Percentiles rank a stretch among this genome's conserved stretches.
These are phyloP conservation scores for Apis dorsata DNA, from an alignment of 1,140 invertebrate species.

Conservation along the genomic window DNA sequence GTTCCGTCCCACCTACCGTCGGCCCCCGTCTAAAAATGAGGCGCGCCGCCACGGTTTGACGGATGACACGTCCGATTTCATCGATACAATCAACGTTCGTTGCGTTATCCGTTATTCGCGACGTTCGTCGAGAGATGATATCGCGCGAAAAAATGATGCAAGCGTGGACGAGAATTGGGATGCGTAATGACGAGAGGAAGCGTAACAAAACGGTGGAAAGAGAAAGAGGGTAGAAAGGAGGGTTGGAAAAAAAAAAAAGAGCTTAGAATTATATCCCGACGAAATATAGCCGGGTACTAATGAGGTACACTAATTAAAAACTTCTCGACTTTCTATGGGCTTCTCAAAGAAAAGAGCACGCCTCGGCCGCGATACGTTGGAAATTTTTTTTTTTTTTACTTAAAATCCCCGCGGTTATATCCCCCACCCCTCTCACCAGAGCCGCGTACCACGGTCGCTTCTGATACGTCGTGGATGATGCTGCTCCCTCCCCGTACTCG, in stretches of 20 bases:
- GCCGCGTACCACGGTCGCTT: background rate
- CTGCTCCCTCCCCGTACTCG: too few relatives aligned
- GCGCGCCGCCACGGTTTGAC: background rate
- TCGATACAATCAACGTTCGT: background rate
- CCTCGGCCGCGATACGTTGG: background rate
- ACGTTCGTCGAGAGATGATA: background rate
- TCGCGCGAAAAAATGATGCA: background rate
- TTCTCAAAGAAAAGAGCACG: conserved; percentile 29
- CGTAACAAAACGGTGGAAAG: background rate
- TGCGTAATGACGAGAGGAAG: background rate
- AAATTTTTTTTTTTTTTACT: conserved; percentile 10
- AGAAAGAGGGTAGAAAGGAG: background rate
- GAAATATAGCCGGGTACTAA: conserved; percentile 42
- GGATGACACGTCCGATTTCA: background rate
- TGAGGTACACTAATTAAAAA: conserved; percentile 54
- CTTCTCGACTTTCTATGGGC: conserved; percentile 41
- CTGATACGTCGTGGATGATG: background rate
- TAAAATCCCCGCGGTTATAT: background rate
- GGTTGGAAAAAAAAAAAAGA: background rate
- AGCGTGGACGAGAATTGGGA: background rate
- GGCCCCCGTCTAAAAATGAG: background rate
- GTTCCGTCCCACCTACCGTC: background rate
- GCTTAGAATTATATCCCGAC: conserved; percentile 32
- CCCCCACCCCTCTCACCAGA: background rate
- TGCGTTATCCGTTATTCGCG: background rate